Base-by-base conservation (phyloP, 2,797 vertebrate genomes). In the Microctenopoma lineatum region DNA sequence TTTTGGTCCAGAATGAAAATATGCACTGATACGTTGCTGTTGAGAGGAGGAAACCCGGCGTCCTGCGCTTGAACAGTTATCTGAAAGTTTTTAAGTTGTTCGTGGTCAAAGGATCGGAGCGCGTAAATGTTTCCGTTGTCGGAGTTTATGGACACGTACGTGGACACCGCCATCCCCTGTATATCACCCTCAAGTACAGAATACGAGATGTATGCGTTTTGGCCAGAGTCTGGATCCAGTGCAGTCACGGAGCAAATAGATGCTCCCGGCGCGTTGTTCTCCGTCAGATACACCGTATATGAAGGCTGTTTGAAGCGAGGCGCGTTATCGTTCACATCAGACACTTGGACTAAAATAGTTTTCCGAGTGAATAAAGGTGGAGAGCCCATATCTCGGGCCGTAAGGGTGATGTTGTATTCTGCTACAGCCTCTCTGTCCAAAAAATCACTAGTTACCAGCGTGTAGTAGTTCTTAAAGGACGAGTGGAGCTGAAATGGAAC, bases 91-190 rank as follows among this genome's bases (percentile, higher is more conserved):
- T 93, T 92, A 5, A 96, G 92, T 75, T 95, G 95, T 66, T 97
- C 96, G 0, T 96, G 95, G 84, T 97, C 96, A 0, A 97, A 96
- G 7, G 96, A 97, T 56, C 96, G 92, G 86, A 96, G 87, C 1
- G 96, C 96, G 36, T 97, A 97, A 90, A 97, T 93, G 85, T 96
- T 96, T 0, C 96, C 96, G 0, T 92, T 97, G 87, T 96, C 96
- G 0, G 96, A 95, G 84, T 97, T 96, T 53, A 97, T 94, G n/a
- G 95, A 96, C 34, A 97, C 94, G 0, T 96, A 97, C 0, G 95
- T 96, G 75, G 95, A 95, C 55, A 95, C 92, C 0, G 94, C 92
- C 93, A 96, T 95, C 9, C 94, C 96, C 0, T 93, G 93, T 27
- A 96, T 94, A 26, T 93, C 89, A 0, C 92, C 94, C 0, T 96